Base-by-base conservation (phyloP, 35 echinoderm and acorn worm genomes). In the Lytechinus pictus region DNA sequence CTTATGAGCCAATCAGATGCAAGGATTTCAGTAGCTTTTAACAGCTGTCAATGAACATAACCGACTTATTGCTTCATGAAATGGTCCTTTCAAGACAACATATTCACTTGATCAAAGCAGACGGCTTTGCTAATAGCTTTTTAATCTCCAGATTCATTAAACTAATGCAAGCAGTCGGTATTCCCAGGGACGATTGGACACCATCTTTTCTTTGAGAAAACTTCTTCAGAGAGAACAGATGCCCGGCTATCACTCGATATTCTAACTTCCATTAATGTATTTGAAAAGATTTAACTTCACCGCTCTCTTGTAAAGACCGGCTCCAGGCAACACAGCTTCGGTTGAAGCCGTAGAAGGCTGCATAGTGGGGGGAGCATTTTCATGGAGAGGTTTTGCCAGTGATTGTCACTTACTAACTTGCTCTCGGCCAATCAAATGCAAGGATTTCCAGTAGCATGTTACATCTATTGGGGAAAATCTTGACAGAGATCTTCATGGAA, bases 221-320 rank as follows among this genome's bases (percentile, higher is more conserved):
- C 66, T 4, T 44, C 66, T n/a, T 79, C 66, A 16, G 6, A 16
- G 7, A 24, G 19, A 79, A 79, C 66, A 79, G 66, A 79, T 79
- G 66, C 66, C 9, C 66, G n/a, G 2, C 66, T 7, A 79, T 79
- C 66, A 79, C 21, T 79, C 8, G 66, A 79, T 79, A 79, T 79
- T 79, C 66, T 79, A 79, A n/a, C 66, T 79, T 79, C 66, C 66
- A 79, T 79, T 79, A 79, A 79, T 19, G 66, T 24, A 79, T 79
- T 79, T 79, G 12, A n/a, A 79, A 79, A 79, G 66, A 79, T 79
- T 79, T 79, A 79, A 79, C 66, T 79, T 79, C 2, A 24, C 66
- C 66, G 16, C 66, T 79, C 66, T 79, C 66, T 24, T 79, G 66
- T 79, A 79, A 79, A 79, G 66, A 79, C 66, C 66, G 66, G 66